These are phyloP conservation scores for Protonibea diacanthus DNA, from an alignment of 2,797 vertebrate species.

Conservation along the genomic window DNA sequence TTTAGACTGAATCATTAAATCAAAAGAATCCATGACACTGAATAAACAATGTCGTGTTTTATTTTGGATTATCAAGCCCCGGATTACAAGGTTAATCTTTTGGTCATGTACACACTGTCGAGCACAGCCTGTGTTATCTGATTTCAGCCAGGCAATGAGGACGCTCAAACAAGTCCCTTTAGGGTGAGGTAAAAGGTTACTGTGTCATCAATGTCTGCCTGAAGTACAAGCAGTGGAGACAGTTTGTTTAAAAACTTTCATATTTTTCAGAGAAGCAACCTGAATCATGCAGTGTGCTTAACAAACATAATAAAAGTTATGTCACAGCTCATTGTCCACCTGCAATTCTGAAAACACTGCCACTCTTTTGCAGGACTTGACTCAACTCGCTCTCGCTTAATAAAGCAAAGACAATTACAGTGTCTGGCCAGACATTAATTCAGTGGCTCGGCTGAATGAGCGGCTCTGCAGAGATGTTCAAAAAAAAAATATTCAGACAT, in stretches of 20 bases:
- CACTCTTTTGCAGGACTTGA: neutral
- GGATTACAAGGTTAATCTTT: neutral
- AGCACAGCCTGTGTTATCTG: conserved; percentile 6
- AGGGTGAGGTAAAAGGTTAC: neutral
- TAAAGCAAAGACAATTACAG: conserved; percentile 15
- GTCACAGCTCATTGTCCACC: conserved; percentile 24
- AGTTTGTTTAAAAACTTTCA: neutral
- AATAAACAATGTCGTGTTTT: too few relatives aligned
- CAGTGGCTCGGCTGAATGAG: neutral
- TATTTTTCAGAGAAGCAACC: neutral
- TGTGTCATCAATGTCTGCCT: neutral
- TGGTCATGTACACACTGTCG: neutral
- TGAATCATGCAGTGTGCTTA: neutral
- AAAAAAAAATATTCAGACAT: neutral
- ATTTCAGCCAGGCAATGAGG: neutral
- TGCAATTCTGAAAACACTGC: neutral
- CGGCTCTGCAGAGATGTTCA: neutral
- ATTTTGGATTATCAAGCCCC: neutral
- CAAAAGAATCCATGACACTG: too few relatives aligned
- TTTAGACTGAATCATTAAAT: too few relatives aligned
- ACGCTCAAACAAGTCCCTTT: conserved; percentile 11
- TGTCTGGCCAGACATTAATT: conserved; percentile 15
- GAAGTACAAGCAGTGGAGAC: neutral
- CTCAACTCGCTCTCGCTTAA: neutral
- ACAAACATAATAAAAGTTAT: neutral